Conservation (phyloP, 2,888 invertebrate genomes). For the Anthophora plumipes region DNA sequence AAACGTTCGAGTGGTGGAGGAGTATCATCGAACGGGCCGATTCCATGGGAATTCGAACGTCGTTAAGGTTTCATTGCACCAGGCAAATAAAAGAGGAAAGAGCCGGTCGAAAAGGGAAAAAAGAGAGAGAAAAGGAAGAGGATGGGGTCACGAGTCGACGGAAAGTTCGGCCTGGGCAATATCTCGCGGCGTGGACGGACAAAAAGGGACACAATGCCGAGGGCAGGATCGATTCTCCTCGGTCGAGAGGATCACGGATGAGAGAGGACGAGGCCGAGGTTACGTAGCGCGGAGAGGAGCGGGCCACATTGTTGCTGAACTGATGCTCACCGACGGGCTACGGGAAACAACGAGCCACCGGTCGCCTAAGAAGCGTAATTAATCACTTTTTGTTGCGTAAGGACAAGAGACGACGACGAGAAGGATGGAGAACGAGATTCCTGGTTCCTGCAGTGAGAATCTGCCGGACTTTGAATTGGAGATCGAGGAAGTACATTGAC, state of each 20-base stretch:
- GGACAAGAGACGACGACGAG: not conserved
- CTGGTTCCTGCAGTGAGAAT: slow-evolving; percentile 16
- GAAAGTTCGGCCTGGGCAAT: slow-evolving; percentile 76
- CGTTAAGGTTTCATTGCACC: slow-evolving; percentile 65
- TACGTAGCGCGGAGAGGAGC: slow-evolving; percentile 62
- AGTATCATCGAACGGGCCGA: slow-evolving; percentile 25
- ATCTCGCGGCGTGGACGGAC: slow-evolving; percentile 79
- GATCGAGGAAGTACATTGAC: no score
- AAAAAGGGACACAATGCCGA: slow-evolving; percentile 83
- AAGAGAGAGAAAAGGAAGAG: slow-evolving; percentile 51
- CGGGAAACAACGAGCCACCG: slow-evolving; percentile 78
- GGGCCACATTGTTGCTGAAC: slow-evolving; percentile 76
- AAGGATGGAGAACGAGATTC: slow-evolving; percentile 17
- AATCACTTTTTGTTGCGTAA: slow-evolving; percentile 79
- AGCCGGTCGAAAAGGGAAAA: slow-evolving; percentile 37
- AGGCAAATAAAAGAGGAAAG: slow-evolving; percentile 54
- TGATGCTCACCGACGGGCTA: slow-evolving; percentile 72
- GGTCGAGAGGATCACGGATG: slow-evolving; percentile 73
- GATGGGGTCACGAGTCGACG: slow-evolving; percentile 72
- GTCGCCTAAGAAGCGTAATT: slow-evolving; percentile 79
- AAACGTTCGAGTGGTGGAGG: not conserved
- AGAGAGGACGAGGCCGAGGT: slow-evolving; percentile 59
- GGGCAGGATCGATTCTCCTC: slow-evolving; percentile 83
- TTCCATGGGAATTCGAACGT: slow-evolving; percentile 42
- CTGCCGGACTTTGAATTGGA: no score